Base-by-base conservation (phyloP, 2,888 invertebrate genomes). In the Dorcus hopei region DNA sequence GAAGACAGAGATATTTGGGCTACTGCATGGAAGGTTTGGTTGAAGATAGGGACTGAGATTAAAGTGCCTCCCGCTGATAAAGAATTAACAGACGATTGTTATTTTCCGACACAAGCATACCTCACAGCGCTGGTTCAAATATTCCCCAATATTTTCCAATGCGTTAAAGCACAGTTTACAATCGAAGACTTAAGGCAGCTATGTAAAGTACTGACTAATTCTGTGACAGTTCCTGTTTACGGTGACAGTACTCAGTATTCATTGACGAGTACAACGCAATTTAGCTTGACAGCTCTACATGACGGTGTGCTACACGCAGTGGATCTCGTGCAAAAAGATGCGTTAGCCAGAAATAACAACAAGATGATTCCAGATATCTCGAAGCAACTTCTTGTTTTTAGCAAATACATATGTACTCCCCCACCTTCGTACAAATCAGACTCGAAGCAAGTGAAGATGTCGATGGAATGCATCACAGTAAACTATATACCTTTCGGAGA, bases 51-150 rank as follows among this genome's bases (percentile, higher is more conserved):
- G n/a, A 84, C 84, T 26, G 86, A 89, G 72, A 87, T 89, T 67
- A 90, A 90, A 49, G 82, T 86, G 48, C 86, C 88, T 1, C 81
- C 84, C 3, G 61, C 71, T 16, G 74, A 73, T 58, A 74, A 75
- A n/a, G 68, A 68, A 42, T 60, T 65, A 38, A 68, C 59, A 47
- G 76, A 77, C 5, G 84, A 91, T 77, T 79, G 87, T 62, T 95
- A 94, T 80, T 86, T 95, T 58, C 96, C 97, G 0, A 93, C 95
- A 19, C 93, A 97, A 72, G 91, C 92, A 61, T 98, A 96, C 81
- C 84, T 98, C 54, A 95, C 96, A 0, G 93, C 97, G 0, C 82
- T 97, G 11, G 90, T 97, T 65, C 96, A 97, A 79, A 95, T 97
- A 73, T 97, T 98, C 78, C 96, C 97, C 3, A 90, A 91, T 58